Conservation (phyloP, 1,140 invertebrate species). For the Hetaerina americana region DNA sequence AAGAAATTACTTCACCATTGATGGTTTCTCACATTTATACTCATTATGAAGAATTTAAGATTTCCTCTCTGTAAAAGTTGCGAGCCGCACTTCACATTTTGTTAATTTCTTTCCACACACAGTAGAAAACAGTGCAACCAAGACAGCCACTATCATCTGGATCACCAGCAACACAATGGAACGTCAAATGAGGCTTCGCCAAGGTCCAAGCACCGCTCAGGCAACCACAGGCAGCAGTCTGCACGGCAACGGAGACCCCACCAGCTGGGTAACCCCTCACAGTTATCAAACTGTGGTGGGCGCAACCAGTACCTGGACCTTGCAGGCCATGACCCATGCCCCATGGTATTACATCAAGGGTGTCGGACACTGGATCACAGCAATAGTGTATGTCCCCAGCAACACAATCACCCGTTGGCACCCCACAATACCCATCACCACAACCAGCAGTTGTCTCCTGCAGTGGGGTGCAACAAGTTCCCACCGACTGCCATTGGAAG, state of each 20-base stretch:
- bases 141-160: conserved; percentile 1
- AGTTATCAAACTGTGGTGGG: background rate
- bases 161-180: conserved; percentile 3
- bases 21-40: no score
- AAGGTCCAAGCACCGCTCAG: background rate
- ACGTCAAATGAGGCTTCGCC: conserved; percentile 11
- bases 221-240: conserved; percentile 18
- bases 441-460: background rate
- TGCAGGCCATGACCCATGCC: conserved; percentile 26
- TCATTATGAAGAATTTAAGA: no score
- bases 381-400: no score
- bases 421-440: background rate
- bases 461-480: background rate
- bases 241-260: conserved; percentile 26
- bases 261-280: background rate
- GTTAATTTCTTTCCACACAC: background rate
- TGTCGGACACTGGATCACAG: no score
- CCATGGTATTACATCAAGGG: background rate
- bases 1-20: no score
- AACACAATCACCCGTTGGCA: background rate
- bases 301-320: conserved; percentile 29
- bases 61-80: no score
- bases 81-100: no score
- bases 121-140: conserved; percentile 4
- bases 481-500: background rate